Conservation (phyloP, 2,888 invertebrate genomes). For the Meghimatium bilineatum region DNA sequence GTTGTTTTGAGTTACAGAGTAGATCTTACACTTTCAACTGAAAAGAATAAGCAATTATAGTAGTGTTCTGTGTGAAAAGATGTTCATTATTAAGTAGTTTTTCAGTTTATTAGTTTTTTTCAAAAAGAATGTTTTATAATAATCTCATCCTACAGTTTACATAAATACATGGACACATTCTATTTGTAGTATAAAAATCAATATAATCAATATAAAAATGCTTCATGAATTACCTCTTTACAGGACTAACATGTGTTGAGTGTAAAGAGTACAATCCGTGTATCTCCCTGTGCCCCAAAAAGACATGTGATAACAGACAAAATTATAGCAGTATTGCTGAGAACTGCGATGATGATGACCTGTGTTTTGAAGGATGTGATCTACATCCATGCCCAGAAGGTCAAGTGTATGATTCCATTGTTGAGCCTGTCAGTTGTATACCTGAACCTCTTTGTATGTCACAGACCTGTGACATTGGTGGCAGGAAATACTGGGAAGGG, state of each 20-base stretch:
- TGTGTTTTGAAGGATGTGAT: slow-evolving; percentile 83
- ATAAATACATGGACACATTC: background rate
- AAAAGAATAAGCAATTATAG: no score
- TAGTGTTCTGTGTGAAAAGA: no score
- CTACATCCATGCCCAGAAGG: slow-evolving; percentile 86
- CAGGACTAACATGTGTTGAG: slow-evolving; percentile 92
- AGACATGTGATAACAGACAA: slow-evolving; percentile 88
- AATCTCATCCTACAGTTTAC: no score
- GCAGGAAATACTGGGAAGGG: slow-evolving; percentile 84
- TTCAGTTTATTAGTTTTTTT: background rate
- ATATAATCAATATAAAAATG: background rate
- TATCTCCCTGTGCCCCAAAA: slow-evolving; percentile 87
- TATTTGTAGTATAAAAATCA: background rate
- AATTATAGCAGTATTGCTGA: slow-evolving; percentile 81
- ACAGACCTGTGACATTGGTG: slow-evolving; percentile 84
- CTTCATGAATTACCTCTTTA: slow-evolving; percentile 30
- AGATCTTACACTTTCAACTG: no score
- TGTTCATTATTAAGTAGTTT: no score
- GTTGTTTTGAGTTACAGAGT: no score
- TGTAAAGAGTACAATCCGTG: slow-evolving; percentile 89
- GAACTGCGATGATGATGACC: slow-evolving; percentile 76
- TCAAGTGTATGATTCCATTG: slow-evolving; percentile 84
- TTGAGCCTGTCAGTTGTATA: slow-evolving; percentile 84
- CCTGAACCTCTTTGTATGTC: slow-evolving; percentile 84
- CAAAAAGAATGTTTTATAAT: background rate